Evolutionary conservation across 2,113 vertebrate species (phyloP), one percentile per base, ranked within the genome.

Genomic region (Eretmodus cyanostictus): DNA sequence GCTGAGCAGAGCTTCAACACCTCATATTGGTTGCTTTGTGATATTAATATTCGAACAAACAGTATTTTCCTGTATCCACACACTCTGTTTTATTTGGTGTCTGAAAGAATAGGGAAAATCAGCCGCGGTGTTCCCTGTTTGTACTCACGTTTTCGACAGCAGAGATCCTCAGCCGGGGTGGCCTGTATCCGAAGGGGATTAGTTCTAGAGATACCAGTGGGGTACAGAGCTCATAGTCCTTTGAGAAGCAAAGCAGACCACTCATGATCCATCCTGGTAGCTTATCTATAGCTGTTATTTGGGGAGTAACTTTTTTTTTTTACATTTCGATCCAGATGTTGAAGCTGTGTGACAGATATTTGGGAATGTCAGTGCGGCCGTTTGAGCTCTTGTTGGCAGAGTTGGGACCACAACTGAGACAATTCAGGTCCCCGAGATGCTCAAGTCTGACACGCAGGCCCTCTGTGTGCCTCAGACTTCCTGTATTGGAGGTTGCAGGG

Each of bases 11-110:
- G 83, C 63, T 53, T 90, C 86, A 86, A 49, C 83, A 82, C 86
- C 66, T 91, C 49, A 89, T 90, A 91, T 57, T 19, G 4, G 45
- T 80, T 45, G 85, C 86, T 85, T 89, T 92, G 54, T 87, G 24
- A 53, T 8, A 80, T 81, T 83, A 61, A 87, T 76, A 83, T 81
- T 61, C 81, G 27, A 85, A 86, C 78, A 34, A 57, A 86, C 55
- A 59, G 76, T 87, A 80, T 89, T 82, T 90, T 87, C 54, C 80
- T 76, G 10, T 61, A 4, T 45, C 29, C 45, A 53, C 71, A 66
- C 29, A 68, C 27, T 45, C 45, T 57, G 83, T 90, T 86, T 89
- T 38, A 80, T 83, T 86, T 88, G 40, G 86, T 63, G 71, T 34
- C 51, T 51, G 59, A 81, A 17, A 47, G 80, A 66, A 57, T 40